phyloP scores from a whole-genome alignment of 2,113 vertebrate genomes.

The Ceratotherium simum region DNA sequence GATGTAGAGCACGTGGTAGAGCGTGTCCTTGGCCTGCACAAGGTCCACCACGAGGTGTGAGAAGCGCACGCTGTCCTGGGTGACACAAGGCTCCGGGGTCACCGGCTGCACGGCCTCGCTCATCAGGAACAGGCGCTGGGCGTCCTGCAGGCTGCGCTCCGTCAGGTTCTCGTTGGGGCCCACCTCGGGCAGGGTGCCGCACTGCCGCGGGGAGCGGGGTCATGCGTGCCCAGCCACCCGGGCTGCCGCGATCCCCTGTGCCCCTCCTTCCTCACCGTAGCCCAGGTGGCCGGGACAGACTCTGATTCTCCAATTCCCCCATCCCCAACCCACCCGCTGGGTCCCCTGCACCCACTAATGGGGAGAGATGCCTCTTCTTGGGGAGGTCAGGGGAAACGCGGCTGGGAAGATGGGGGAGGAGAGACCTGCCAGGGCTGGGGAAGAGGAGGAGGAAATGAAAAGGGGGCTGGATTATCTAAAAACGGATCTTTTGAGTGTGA shows the following conservation, averaged over 20 bases:
- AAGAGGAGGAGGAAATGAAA: neutral
- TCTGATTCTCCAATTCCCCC: neutral
- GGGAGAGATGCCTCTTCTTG: neutral
- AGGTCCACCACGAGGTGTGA: slow-evolving; percentile 97
- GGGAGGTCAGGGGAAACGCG: neutral
- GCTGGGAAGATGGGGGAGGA: neutral
- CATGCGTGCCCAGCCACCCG: accelerated
- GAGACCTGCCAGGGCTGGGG: neutral
- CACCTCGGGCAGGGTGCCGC: slow-evolving; percentile 93
- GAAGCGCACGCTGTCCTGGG: slow-evolving; percentile 96
- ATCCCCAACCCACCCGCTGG: neutral
- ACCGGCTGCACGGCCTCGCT: slow-evolving; percentile 97
- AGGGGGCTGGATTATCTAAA: neutral
- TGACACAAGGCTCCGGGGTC: slow-evolving; percentile 94
- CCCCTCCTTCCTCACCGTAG: neutral
- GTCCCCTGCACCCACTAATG: neutral
- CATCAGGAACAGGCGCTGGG: slow-evolving; percentile 97
- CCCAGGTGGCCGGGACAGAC: neutral
- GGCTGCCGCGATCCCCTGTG: no score
- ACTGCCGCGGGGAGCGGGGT: slow-evolving; percentile 84
- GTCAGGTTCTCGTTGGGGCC: slow-evolving; percentile 95
- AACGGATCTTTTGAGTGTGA: neutral
- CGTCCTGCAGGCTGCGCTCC: slow-evolving; percentile 97
- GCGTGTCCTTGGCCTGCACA: slow-evolving; percentile 96
- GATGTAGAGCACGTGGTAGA: slow-evolving; percentile 98